Percentiles rank a stretch among this genome's conserved stretches.
phyloP scores from a whole-genome alignment of 2,113 vertebrate genomes.

The Macroglossus sobrinus region DNA sequence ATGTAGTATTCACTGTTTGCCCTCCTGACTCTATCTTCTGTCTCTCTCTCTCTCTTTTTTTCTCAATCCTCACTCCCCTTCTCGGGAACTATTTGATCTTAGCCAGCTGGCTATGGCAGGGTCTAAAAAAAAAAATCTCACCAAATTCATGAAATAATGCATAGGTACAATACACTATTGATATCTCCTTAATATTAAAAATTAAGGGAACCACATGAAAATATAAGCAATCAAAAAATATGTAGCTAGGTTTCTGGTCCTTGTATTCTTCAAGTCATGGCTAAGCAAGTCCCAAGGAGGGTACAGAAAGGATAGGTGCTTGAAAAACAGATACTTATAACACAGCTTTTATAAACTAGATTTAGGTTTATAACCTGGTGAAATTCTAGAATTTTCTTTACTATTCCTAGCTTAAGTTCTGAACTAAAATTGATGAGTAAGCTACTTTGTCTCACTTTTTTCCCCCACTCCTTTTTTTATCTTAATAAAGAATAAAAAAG shows the following conservation, averaged over 20 bases:
- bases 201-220: background rate
- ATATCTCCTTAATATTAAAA: background rate
- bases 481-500: background rate
- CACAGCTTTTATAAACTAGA: background rate
- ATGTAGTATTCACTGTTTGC: too few species aligned
- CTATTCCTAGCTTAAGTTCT: background rate
- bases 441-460: background rate
- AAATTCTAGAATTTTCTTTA: background rate
- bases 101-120: too few species aligned
- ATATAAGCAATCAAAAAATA: background rate
- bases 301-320: background rate
- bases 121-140: background rate
- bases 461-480: background rate
- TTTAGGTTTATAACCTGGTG: background rate
- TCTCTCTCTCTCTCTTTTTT: too few species aligned
- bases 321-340: background rate
- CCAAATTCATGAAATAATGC: background rate
- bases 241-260: background rate
- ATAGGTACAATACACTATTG: background rate
- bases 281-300: background rate
- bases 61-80: too few species aligned
- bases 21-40: too few species aligned
- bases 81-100: too few species aligned
- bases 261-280: background rate
- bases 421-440: background rate